phyloP scores from a whole-genome alignment of 2,113 vertebrate genomes.

The Triplophysa tibetana region DNA sequence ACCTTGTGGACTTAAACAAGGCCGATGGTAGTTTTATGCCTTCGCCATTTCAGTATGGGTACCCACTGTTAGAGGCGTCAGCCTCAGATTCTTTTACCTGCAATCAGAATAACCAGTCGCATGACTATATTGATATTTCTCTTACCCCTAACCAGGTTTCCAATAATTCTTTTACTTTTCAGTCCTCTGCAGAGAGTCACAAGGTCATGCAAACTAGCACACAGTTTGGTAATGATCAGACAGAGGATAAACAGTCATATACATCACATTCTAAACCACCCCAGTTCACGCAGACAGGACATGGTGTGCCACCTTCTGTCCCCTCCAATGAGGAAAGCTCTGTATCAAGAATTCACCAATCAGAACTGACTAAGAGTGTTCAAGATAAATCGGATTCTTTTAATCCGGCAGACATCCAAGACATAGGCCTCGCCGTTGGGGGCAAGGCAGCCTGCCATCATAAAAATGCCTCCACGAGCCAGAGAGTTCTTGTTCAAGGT shows the following conservation, averaged over 20 bases:
- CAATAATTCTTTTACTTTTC: conserved; percentile 79
- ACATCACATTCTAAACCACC: conserved; percentile 63
- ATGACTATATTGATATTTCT: conserved; percentile 72
- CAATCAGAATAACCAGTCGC: conserved; percentile 67
- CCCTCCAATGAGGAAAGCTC: conserved; percentile 74
- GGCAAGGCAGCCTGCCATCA: conserved; percentile 75
- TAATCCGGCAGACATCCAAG: conserved; percentile 73
- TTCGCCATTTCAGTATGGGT: conserved; percentile 80
- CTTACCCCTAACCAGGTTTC: conserved; percentile 69
- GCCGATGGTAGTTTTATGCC: conserved; percentile 63
- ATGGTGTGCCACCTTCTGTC: conserved; percentile 63
- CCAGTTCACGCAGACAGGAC: conserved; percentile 72
- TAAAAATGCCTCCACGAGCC: conserved; percentile 72
- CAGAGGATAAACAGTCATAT: conserved; percentile 74
- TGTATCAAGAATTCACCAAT: conserved; percentile 77
- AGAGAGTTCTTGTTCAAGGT: conserved; percentile 76
- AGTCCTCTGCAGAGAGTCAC: conserved; percentile 74
- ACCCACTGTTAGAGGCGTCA: conserved; percentile 76
- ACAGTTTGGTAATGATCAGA: conserved; percentile 70
- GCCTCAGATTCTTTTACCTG: conserved; percentile 73
- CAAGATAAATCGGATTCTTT: conserved; percentile 79
- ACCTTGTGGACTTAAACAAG: conserved; percentile 78
- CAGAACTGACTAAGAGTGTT: conserved; percentile 75
- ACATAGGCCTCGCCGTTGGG: conserved; percentile 69
- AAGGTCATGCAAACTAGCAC: conserved; percentile 66